Evolutionary conservation across 1,140 invertebrate species (phyloP).

Genomic region (Drosophila tristis): DNA sequence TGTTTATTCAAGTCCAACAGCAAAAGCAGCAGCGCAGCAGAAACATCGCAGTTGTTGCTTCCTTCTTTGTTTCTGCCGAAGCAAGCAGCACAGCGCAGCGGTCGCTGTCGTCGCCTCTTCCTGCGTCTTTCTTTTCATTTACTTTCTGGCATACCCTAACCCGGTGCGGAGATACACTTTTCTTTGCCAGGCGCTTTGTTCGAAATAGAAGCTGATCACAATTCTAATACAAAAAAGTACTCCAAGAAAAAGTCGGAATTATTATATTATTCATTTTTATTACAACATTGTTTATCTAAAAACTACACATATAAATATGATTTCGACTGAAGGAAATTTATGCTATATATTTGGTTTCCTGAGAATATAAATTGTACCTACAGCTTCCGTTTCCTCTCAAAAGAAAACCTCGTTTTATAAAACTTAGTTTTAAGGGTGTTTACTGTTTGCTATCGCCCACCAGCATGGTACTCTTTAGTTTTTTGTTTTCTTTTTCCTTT

Average conservation of each 20-base stretch:
- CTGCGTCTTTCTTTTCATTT: constrained; percentile 33
- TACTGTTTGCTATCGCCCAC: not conserved
- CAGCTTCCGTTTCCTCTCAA: too few species aligned
- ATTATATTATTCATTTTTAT: too few species aligned
- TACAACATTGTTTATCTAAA: too few species aligned
- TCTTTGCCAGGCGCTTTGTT: too few species aligned
- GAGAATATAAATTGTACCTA: too few species aligned
- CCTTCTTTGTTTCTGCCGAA: constrained; percentile 59
- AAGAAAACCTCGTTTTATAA: too few species aligned
- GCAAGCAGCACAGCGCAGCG: constrained; percentile 7
- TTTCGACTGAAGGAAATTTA: too few species aligned
- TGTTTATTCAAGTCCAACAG: constrained; percentile 48
- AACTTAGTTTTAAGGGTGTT: constrained; percentile 14
- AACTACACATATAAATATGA: too few species aligned
- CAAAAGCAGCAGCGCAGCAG: constrained; percentile 24
- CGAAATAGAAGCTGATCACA: too few species aligned
- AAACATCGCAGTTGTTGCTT: constrained; percentile 41
- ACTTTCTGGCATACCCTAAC: constrained; percentile 9
- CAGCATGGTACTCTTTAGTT: constrained; percentile 22
- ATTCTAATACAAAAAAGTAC: too few species aligned
- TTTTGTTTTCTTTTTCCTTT: constrained; percentile 38
- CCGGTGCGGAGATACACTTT: not conserved
- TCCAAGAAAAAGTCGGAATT: too few species aligned
- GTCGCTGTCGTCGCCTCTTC: constrained; percentile 21
- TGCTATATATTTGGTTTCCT: too few species aligned